These are phyloP conservation scores for Eleginops maclovinus DNA, from an alignment of 2,113 vertebrate species.

Conservation along the genomic window DNA sequence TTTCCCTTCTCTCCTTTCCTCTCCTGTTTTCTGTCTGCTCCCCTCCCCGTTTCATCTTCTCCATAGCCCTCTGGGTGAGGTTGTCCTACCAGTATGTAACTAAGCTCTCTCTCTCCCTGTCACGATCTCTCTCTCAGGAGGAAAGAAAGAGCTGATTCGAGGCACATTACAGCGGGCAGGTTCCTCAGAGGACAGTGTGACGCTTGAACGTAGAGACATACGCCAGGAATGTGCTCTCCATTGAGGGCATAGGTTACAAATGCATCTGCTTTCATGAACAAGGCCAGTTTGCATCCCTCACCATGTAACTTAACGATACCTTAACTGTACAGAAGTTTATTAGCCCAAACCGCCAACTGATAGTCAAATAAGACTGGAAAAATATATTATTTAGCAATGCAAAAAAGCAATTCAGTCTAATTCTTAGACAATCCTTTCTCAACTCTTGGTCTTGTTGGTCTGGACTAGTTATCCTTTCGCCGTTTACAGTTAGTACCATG, in stretches of 20 bases:
- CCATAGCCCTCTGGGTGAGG: constrained; percentile 69
- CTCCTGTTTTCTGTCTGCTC: constrained; percentile 13
- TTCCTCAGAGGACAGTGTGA: constrained; percentile 25
- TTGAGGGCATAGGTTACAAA: constrained; percentile 17
- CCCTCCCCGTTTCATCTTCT: constrained; percentile 19
- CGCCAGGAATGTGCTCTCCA: background rate
- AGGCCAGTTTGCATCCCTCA: background rate
- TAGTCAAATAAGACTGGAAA: background rate
- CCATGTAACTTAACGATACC: no score
- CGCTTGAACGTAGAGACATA: constrained; percentile 7
- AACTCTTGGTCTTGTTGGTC: no score
- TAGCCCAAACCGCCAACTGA: background rate
- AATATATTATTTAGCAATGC: background rate
- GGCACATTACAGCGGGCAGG: constrained; percentile 33
- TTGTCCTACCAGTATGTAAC: constrained; percentile 69
- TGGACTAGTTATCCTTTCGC: no score
- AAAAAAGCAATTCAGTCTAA: no score
- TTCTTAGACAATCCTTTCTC: background rate
- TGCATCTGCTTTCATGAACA: background rate
- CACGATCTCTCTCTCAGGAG: constrained; percentile 19
- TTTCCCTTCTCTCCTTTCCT: constrained; percentile 55
- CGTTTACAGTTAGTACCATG: no score
- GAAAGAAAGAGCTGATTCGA: constrained; percentile 52
- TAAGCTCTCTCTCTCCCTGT: constrained; percentile 34
- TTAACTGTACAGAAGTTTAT: background rate